Percentiles rank a stretch among this genome's conserved stretches.
Evolutionary conservation across 2,888 invertebrate species (phyloP).

Genomic region (Argynnis bischoffii): DNA sequence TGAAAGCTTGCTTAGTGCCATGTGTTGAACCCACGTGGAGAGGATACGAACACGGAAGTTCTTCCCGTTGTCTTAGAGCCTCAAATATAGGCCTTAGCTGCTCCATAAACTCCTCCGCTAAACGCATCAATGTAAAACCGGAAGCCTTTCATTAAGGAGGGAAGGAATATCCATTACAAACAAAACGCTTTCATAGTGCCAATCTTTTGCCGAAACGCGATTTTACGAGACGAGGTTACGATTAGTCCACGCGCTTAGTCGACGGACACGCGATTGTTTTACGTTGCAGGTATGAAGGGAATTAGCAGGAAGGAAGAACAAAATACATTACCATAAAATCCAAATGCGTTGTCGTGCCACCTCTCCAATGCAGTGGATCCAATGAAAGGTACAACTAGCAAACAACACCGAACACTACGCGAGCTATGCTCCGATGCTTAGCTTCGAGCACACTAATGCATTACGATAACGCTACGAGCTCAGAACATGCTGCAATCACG

Average conservation of each 20-base stretch:
- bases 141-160: slow-evolving; percentile 69
- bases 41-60: slow-evolving; percentile 95
- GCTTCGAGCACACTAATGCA: slow-evolving; percentile 79
- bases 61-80: slow-evolving; percentile 94
- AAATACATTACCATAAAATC: slow-evolving; percentile 79
- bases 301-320: slow-evolving; percentile 71
- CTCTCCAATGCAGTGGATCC: slow-evolving; percentile 80
- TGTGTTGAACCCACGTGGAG: slow-evolving; percentile 90
- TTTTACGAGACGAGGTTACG: slow-evolving; percentile 63
- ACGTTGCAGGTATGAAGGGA: slow-evolving; percentile 65
- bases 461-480: slow-evolving; percentile 80
- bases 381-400: slow-evolving; percentile 70
- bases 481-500: slow-evolving; percentile 78
- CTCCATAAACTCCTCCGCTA: slow-evolving; percentile 97
- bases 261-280: slow-evolving; percentile 57
- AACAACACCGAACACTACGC: slow-evolving; percentile 81
- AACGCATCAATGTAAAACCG: slow-evolving; percentile 77
- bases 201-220: slow-evolving; percentile 71
- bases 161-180: slow-evolving; percentile 54
- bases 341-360: slow-evolving; percentile 78
- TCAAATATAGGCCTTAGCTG: slow-evolving; percentile 98
- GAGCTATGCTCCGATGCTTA: slow-evolving; percentile 77
- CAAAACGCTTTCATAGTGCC: slow-evolving; percentile 76
- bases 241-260: slow-evolving; percentile 73
- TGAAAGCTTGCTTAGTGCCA: slow-evolving; percentile 83